Evolutionary conservation across 2,113 vertebrate species (phyloP), one percentile per base, ranked within the genome.

Genomic region (Pterocles orientalis): DNA sequence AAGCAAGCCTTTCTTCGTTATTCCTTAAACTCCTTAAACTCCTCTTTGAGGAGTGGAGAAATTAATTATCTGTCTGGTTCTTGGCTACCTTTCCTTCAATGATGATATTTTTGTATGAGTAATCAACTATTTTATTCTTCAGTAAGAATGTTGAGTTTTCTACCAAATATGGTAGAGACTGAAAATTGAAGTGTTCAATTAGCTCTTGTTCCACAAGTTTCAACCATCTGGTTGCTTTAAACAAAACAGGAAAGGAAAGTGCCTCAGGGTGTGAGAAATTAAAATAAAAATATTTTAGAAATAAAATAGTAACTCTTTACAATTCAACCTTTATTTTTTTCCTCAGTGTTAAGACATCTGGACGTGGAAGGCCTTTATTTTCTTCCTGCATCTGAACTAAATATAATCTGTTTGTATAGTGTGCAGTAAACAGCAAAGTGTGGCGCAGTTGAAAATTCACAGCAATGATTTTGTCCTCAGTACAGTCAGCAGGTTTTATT

Each of bases 221-320:
- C 48, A 62, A 53, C 78, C 83, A 92, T 95, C 92, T 95, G 83
- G 60, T 90, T 92, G 25, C 60, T 91, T 85, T 82, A 78, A 88
- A 89, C 54, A 83, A 86, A 90, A 45, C 20, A 62, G 34, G 31
- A 80, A 81, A 83, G 6, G 28, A 28, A 91, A 92, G 6, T 81
- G 48, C 64, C 43, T 83, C 28, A 57, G 41, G 65, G 57, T 7
- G 13, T 48, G n/a, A 53, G 29, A 94, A 92, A 64, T 68, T 33
- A 66, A 83, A 95, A 87, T 82, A 62, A 93, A 86, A 85, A 72
- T 78, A 86, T 86, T 89, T 57, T 36, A 90, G 61, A 76, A 95
- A 91, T 72, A 89, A 94, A 82, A 68, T 62, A 77, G 48, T 70
- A 94, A 34, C 60, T 77, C 13, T 86, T 88, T 34, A 68, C 62